Percentiles rank a stretch among this genome's conserved stretches.
Conservation (phyloP, 2,888 invertebrate species). For the Pristionchus arcanus region DNA sequence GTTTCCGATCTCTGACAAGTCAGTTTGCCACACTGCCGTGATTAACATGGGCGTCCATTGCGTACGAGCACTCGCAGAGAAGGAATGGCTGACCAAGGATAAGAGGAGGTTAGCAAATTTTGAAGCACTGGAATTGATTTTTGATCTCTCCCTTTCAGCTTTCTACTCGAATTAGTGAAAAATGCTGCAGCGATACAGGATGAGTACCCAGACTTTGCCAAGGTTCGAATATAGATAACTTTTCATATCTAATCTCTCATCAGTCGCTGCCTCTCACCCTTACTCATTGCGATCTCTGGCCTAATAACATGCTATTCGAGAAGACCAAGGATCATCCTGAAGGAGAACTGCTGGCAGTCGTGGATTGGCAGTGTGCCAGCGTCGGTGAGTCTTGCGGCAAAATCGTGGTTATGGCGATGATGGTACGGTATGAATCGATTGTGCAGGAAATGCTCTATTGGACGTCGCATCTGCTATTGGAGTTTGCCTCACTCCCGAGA, state of each 20-base stretch:
- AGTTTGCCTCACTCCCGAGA: constrained; percentile 38
- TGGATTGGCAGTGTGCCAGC: constrained; percentile 44
- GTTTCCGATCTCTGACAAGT: neutral
- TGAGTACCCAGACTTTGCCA: constrained; percentile 11
- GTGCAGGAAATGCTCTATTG: constrained; percentile 2
- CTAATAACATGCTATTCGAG: constrained; percentile 53
- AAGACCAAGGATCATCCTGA: constrained; percentile 38
- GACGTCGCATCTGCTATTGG: constrained; percentile 28
- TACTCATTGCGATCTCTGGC: constrained; percentile 49
- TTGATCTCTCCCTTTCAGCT: neutral
- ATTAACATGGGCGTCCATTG: neutral
- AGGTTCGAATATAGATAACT: neutral
- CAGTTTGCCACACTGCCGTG: neutral
- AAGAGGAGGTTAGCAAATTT: neutral
- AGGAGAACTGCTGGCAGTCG: constrained; percentile 24
- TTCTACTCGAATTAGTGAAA: neutral
- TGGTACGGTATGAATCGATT: neutral
- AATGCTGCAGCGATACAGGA: neutral
- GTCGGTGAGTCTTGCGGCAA: neutral
- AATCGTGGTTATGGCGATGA: neutral
- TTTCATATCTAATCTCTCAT: neutral
- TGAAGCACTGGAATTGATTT: neutral
- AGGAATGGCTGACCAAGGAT: constrained; percentile 21
- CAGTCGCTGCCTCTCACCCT: constrained; percentile 28
- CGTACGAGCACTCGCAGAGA: neutral